phyloP scores from a whole-genome alignment of 92 coral and sea anemone species.

The Montipora capitata region DNA sequence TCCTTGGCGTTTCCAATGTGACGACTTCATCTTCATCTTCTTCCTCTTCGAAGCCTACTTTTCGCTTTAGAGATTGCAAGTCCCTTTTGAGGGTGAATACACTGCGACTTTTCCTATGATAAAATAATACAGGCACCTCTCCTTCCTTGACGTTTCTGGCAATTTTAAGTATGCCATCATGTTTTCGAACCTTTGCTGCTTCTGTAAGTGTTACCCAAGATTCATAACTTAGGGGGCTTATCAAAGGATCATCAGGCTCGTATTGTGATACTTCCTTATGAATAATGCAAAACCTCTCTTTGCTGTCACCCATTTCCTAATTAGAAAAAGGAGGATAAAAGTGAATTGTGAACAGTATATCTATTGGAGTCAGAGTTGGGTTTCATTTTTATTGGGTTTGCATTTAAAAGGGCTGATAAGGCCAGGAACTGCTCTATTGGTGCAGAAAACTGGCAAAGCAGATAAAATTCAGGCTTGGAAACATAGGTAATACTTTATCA shows the following conservation, averaged over 20 bases:
- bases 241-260: constrained; percentile 56
- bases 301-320: constrained; percentile 7
- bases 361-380: not conserved
- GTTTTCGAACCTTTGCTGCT: not conserved
- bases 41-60: constrained; percentile 11
- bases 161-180: constrained; percentile 31
- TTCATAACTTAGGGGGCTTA: constrained; percentile 58
- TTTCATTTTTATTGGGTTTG: constrained; percentile 7
- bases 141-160: constrained; percentile 20
- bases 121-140: too few relatives aligned
- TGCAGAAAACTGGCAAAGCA: not conserved
- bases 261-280: constrained; percentile 6
- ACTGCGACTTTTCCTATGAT: too few relatives aligned
- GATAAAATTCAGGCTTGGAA: too few relatives aligned
- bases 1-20: constrained; percentile 34
- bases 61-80: too few relatives aligned
- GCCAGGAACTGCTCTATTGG: constrained; percentile 17
- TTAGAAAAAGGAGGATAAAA: too few relatives aligned
- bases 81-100: too few relatives aligned
- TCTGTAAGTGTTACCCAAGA: constrained; percentile 64
- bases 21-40: constrained; percentile 24
- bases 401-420: not conserved
- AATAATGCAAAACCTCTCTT: too few relatives aligned
- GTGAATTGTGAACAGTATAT: too few relatives aligned
- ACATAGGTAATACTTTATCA: not conserved